These are phyloP conservation scores for Lithodes maja DNA, from an alignment of 2,888 invertebrate species.

Conservation along the genomic window DNA sequence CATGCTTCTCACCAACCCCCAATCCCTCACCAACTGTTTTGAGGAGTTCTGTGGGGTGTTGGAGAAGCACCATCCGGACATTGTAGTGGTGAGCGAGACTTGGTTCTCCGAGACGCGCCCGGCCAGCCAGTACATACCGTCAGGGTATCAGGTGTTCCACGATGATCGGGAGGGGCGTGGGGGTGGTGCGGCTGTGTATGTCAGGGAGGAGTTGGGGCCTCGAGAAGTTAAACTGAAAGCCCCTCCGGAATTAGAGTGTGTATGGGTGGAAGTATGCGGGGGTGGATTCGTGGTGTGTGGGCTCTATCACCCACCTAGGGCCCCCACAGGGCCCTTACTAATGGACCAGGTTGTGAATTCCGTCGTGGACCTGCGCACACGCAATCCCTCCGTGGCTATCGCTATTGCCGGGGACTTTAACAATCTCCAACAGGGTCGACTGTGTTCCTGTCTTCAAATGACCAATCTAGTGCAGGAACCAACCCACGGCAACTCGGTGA, in stretches of 20 bases:
- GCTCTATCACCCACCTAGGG: constrained; percentile 64
- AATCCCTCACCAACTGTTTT: constrained; percentile 68
- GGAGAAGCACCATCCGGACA: constrained; percentile 35
- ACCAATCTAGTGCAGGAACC: constrained; percentile 69
- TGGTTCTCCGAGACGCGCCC: constrained; percentile 67
- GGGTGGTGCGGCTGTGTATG: constrained; percentile 68
- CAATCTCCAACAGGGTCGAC: constrained; percentile 57
- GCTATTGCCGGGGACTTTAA: constrained; percentile 68
- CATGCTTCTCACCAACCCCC: constrained; percentile 67
- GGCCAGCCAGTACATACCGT: constrained; percentile 43
- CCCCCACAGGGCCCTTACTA: constrained; percentile 62
- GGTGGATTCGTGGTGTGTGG: constrained; percentile 54
- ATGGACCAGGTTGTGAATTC: constrained; percentile 69
- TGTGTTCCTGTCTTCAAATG: constrained; percentile 54
- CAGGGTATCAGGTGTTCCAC: constrained; percentile 64
- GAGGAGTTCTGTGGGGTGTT: constrained; percentile 50
- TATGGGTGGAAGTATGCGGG: constrained; percentile 61
- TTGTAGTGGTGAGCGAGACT: constrained; percentile 66
- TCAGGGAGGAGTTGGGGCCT: constrained; percentile 33
- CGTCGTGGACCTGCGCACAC: constrained; percentile 52
- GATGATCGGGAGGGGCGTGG: constrained; percentile 66
- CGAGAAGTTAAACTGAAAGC: constrained; percentile 52
- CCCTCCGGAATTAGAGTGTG: constrained; percentile 62
- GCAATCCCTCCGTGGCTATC: constrained; percentile 37
- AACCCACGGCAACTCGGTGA: constrained; percentile 64